Conservation (phyloP, 2,888 invertebrate species). For the Ormyrus pomaceus region DNA sequence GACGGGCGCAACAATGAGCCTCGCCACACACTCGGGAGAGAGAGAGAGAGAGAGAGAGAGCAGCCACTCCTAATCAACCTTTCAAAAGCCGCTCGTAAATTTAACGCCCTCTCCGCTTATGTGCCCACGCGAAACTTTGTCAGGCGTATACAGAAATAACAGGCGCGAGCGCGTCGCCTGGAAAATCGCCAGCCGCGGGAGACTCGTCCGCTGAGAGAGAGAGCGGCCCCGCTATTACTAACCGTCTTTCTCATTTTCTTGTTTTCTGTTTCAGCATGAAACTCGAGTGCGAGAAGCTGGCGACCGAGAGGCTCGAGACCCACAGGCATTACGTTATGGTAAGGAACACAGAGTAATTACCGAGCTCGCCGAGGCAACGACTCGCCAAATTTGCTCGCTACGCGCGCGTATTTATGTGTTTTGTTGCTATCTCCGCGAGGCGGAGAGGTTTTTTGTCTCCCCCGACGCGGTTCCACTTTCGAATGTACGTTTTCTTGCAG, state of each 20-base stretch:
- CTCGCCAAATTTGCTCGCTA: conserved; percentile 5
- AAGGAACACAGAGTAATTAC: conserved; percentile 72
- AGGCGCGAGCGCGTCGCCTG: background rate
- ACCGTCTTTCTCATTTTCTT: conserved; percentile 48
- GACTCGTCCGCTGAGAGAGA: background rate
- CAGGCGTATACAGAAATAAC: conserved; percentile 1
- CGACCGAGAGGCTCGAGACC: conserved; percentile 92
- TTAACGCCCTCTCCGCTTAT: no score
- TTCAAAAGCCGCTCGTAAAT: no score
- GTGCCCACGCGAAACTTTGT: conserved; percentile 5
- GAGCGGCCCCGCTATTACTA: conserved; percentile 10
- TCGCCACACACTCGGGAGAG: no score
- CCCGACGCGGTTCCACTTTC: no score
- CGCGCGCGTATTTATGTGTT: no score
- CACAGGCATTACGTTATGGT: conserved; percentile 95
- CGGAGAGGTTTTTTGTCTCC: background rate
- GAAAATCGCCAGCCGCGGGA: conserved; percentile 10
- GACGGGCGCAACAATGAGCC: no score
- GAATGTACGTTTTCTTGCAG: no score
- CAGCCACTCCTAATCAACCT: no score
- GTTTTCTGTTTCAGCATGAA: conserved; percentile 80
- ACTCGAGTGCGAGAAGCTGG: conserved; percentile 92
- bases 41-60: no score
- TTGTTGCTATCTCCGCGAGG: background rate
- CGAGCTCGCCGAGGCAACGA: background rate